Base-by-base conservation (phyloP, 2,888 invertebrate genomes). In the Erpobdella octoculata region DNA sequence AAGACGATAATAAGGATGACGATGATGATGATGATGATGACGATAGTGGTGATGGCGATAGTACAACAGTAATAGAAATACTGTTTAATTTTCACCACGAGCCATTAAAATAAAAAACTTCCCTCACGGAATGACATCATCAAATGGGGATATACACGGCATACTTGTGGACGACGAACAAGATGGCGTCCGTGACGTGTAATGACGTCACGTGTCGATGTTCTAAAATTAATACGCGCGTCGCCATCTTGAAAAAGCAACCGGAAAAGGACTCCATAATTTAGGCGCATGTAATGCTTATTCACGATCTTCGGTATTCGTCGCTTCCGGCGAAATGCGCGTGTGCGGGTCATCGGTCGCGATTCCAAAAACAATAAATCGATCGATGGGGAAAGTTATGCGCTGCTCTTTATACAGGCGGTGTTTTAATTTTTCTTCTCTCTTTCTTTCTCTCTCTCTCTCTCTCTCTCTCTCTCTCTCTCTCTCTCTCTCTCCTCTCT, bases 381-480 rank as follows among this genome's bases (percentile, higher is more conserved):
- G 69, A 69, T 69, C 58, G 69, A 2, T 4, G 35, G 21, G 31
- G 31, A 62, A 31, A 62, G 62, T 62, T 25, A 62, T 31, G 62
- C 53, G 28, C 28, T 53, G 79, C 79, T 15, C 31, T n/a, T 58
- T 35, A 61, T 21, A 31, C 12, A 53, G 69, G 1, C 25, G 48
- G 21, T 18, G 8, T 31, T 12, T 31, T 58, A 5, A 61, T 4
- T 31, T 70, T 48, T 33, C 70, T 33, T 35, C 35, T 41, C 31
- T 9, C 53, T 28, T 61, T 61, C 61, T 28, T 61, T 61, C 61
- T 18, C 28, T 21, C 61, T 28, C 21, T 25, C 59, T 21, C 9
- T 58, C 59, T 21, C 9, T 58, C 59, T 21, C 8, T 58, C 59
- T 21, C 12, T 58, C 59, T 21, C 12, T 58, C 59, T 21, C 12